Evolutionary conservation across 1,140 invertebrate genomes (phyloP), one percentile per base, ranked within the genome.

Genomic region (Battus philenor): DNA sequence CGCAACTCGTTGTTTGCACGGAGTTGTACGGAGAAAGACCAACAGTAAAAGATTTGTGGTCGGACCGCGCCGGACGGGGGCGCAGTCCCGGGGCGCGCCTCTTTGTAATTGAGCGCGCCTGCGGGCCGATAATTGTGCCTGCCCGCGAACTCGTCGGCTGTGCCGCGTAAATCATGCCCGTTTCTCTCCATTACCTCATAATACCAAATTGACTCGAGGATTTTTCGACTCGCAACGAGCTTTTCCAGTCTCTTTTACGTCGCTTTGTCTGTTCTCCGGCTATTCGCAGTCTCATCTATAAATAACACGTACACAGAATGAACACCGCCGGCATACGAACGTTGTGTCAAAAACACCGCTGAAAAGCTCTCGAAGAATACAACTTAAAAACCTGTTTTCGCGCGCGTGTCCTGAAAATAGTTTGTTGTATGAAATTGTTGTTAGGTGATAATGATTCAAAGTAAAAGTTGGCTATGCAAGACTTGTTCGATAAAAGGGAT

Each of bases 111-210:
- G 80, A 80, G 78, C 77, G 80, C 74, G 76, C 78, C 80, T 60
- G 75, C 68, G 78, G 80, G 71, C 74, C 78, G 73, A 80, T 82
- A 80, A 82, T 84, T 82, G 78, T 74, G 69, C 63, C 59, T 58
- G 59, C 59, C 53, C 72, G 65, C 68, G 62, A 59, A 56, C 64
- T 49, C 50, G 47, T 41, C 60, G 60, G 54, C 59, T 50, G 62
- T 53, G 45, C 59, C 63, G 59, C 70, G 68, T 85, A 85, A 85
- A 85, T 85, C 81, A 85, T 78, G 68, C 65, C 64, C 76, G 75
- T 85, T 82, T 78, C 75, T 85, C 78, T 81, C 81, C 76, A 85
- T 85, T 85, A 85, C 66, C 68, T 72, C 74, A 68, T 85, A 77
- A 85, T 81, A 73, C 72, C 75, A 70, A 81, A 85, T 81, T 81